phyloP scores from a whole-genome alignment of 1,140 invertebrate species.

The Tetragonula clypearis region DNA sequence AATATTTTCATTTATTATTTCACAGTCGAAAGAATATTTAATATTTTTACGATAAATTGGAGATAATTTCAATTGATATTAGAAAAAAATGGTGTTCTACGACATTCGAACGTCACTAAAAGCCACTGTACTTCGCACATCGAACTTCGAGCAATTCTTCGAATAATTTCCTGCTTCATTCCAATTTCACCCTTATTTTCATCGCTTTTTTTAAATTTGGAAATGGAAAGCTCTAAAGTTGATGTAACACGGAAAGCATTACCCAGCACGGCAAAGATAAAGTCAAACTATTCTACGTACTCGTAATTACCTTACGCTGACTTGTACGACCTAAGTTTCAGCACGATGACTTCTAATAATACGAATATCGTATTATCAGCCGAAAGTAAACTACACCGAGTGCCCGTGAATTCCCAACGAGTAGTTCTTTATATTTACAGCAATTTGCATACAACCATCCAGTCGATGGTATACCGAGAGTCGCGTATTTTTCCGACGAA shows the following conservation, averaged over 20 bases:
- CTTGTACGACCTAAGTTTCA: not conserved
- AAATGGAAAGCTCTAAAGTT: not conserved
- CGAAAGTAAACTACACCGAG: not conserved
- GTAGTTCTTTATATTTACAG: not conserved
- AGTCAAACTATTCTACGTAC: not conserved
- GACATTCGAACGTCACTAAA: too few species aligned
- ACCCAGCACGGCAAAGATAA: not conserved
- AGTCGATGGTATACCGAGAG: not conserved
- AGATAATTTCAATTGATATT: too few species aligned
- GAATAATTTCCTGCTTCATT: too few species aligned
- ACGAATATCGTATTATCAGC: not conserved
- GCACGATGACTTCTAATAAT: not conserved
- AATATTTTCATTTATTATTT: too few species aligned
- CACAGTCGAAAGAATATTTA: too few species aligned
- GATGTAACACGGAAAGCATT: not conserved
- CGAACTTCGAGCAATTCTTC: too few species aligned
- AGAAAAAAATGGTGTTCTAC: too few species aligned
- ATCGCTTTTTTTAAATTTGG: too few species aligned
- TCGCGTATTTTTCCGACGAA: not conserved
- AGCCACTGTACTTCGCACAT: too few species aligned
- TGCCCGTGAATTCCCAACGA: constrained; percentile 4
- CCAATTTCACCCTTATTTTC: too few species aligned
- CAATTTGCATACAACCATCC: not conserved
- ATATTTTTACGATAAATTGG: too few species aligned
- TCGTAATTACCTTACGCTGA: not conserved